Conservation (phyloP, 1,140 invertebrate genomes). For the Meloidogyne floridensis region DNA sequence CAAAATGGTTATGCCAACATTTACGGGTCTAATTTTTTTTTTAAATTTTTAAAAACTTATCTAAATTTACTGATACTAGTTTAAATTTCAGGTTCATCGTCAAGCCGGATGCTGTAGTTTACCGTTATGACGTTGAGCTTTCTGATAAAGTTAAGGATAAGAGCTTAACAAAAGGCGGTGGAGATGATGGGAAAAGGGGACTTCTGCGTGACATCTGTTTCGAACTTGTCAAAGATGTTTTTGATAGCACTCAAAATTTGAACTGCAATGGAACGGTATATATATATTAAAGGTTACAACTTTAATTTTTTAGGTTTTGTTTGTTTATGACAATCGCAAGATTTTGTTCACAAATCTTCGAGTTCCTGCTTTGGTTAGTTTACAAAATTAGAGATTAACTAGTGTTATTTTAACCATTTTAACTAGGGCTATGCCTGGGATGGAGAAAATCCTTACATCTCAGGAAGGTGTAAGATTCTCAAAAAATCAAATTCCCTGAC, state of each 20-base stretch:
- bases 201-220: slow-evolving; percentile 14
- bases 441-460: no score
- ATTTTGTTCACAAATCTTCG: slow-evolving; percentile 19
- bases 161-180: slow-evolving; percentile 15
- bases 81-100: neutral
- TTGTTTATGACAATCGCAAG: slow-evolving; percentile 23
- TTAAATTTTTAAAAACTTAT: neutral
- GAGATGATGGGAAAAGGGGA: slow-evolving; percentile 27
- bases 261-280: neutral
- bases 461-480: no score
- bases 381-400: no score
- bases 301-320: slow-evolving; percentile 7
- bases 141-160: neutral
- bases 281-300: neutral
- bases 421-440: no score
- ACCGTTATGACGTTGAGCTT: slow-evolving; percentile 25
- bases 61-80: no score
- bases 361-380: slow-evolving; percentile 8
- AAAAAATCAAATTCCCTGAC: no score
- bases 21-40: neutral
- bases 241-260: neutral
- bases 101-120: slow-evolving; percentile 15
- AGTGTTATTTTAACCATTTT: no score
- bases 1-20: slow-evolving; percentile 10
- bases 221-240: neutral